A percentile compares a stretch with the other conserved stretches of the same genome.
phyloP scores from a whole-genome alignment of 2,113 vertebrate species.

The Epinephelus fuscoguttatus region DNA sequence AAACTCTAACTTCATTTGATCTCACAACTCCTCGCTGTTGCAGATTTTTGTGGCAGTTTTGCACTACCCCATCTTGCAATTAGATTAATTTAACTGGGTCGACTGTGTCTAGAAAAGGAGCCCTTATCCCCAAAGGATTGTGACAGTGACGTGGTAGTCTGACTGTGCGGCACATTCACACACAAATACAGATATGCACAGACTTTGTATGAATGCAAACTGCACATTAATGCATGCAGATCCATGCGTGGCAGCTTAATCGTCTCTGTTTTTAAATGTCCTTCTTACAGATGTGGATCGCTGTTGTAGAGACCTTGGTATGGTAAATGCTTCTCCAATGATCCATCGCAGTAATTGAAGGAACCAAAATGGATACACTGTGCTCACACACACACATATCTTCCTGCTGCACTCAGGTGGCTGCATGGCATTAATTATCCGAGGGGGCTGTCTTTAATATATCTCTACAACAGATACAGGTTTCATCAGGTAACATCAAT shows the following conservation, averaged over 20 bases:
- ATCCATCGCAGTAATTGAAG: background rate
- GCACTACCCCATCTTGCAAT: slow-evolving; percentile 6
- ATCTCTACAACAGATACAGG: background rate
- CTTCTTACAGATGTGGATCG: slow-evolving; percentile 7
- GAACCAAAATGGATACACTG: background rate
- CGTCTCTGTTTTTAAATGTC: background rate
- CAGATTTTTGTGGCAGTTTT: slow-evolving; percentile 11
- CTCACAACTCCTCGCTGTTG: slow-evolving; percentile 8
- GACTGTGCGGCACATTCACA: slow-evolving; percentile 1
- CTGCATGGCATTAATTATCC: background rate
- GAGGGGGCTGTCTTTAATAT: background rate
- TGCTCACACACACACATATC: background rate
- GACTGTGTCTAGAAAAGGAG: background rate
- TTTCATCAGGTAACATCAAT: background rate
- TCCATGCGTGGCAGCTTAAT: background rate
- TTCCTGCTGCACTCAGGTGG: background rate
- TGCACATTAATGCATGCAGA: slow-evolving; percentile 21
- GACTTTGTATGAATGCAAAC: background rate
- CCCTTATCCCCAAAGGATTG: background rate
- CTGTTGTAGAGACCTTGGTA: background rate
- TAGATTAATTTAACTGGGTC: slow-evolving; percentile 34
- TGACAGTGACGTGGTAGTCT: slow-evolving; percentile 28
- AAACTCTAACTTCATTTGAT: slow-evolving; percentile 33
- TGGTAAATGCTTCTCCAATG: background rate
- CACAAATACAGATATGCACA: slow-evolving; percentile 4